Conservation (phyloP, 2,797 vertebrate genomes). For the Adrianichthys oophorus region DNA sequence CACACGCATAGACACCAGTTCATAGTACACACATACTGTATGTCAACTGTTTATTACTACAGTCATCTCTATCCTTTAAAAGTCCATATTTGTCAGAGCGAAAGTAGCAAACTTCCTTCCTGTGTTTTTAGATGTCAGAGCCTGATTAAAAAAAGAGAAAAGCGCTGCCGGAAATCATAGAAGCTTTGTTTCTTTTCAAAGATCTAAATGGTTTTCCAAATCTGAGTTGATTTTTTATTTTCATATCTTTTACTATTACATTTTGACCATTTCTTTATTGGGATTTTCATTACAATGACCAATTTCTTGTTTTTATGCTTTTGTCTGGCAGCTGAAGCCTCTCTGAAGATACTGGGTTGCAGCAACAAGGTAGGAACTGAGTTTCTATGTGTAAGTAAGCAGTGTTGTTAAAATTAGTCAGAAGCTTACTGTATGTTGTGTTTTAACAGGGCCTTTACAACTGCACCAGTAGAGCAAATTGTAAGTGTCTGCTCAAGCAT, state of each 20-base stretch:
- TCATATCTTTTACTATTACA: rapidly evolving
- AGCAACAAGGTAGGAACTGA: slow-evolving; percentile 57
- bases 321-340: slow-evolving; percentile 26
- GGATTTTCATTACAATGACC: slow-evolving; percentile 21
- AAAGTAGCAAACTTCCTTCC: slow-evolving; percentile 26
- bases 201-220: not conserved
- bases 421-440: not conserved
- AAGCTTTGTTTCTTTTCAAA: not conserved
- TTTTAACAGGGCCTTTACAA: slow-evolving; percentile 44
- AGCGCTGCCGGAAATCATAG: not conserved
- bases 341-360: slow-evolving; percentile 61
- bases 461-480: slow-evolving; percentile 56
- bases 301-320: slow-evolving; percentile 26
- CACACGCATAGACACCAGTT: not conserved
- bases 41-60: too few relatives aligned
- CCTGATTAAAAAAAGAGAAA: slow-evolving; percentile 27
- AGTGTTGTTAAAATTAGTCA: not conserved
- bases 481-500: not conserved
- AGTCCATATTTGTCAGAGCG: not conserved
- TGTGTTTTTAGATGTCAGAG: slow-evolving; percentile 18
- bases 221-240: not conserved
- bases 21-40: too few relatives aligned
- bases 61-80: too few relatives aligned
- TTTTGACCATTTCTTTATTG: slow-evolving; percentile 1
- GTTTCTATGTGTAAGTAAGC: not conserved